A percentile compares a stretch with the other conserved stretches of the same genome.
These are phyloP conservation scores for Chironomus striatipennis DNA, from an alignment of 1,140 invertebrate genomes.

Conservation along the genomic window DNA sequence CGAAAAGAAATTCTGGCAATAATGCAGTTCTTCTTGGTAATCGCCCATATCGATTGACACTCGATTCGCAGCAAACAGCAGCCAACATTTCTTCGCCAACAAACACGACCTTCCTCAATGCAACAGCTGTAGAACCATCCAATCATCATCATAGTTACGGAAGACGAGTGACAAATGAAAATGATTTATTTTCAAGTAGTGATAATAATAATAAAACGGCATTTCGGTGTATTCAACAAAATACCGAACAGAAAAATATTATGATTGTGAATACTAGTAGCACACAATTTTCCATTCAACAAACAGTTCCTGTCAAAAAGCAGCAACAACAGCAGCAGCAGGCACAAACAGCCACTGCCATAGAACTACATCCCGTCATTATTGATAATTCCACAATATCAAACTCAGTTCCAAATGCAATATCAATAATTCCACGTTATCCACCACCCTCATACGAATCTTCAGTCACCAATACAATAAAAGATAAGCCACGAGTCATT, in stretches of 20 bases:
- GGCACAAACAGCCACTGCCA: background rate
- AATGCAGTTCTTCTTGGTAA: conserved; percentile 24
- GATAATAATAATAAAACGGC: background rate
- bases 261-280: conserved; percentile 21
- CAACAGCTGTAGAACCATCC: background rate
- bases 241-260: conserved; percentile 15
- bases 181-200: background rate
- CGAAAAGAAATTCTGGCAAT: conserved; percentile 28
- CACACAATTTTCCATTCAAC: conserved; percentile 15
- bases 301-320: background rate
- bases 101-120: conserved; percentile 25
- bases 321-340: background rate
- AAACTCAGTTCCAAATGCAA: background rate
- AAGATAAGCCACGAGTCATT: conserved; percentile 18
- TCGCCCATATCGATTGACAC: conserved; percentile 31
- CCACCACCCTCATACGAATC: conserved; percentile 6
- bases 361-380: background rate
- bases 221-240: conserved; percentile 2
- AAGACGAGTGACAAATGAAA: background rate
- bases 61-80: conserved; percentile 27
- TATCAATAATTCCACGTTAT: conserved; percentile 20
- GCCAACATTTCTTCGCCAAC: conserved; percentile 29
- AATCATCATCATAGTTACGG: conserved; percentile 20
- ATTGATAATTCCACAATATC: background rate
- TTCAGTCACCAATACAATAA: conserved; percentile 18